Conservation (phyloP, 2,797 vertebrate species). For the Leptoclinus maculatus region DNA sequence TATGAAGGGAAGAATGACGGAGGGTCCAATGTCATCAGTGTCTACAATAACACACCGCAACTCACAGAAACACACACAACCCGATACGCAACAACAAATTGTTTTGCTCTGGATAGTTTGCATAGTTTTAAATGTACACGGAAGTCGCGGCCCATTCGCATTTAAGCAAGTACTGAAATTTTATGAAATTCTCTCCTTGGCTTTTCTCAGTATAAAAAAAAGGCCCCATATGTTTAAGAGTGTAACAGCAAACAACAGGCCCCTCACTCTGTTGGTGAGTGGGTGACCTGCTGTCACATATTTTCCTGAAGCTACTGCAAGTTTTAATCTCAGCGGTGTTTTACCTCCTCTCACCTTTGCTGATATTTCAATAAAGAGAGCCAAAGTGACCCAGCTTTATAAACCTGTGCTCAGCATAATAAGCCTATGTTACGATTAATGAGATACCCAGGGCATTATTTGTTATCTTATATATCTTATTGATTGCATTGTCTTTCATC, state of each 20-base stretch:
- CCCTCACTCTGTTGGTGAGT: constrained; percentile 34
- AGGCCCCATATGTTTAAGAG: background rate
- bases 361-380: constrained; percentile 82
- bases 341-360: constrained; percentile 75
- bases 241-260: constrained; percentile 42
- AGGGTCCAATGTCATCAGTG: constrained; percentile 79
- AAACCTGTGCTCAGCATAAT: constrained; percentile 85
- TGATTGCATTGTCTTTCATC: constrained; percentile 87
- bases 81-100: constrained; percentile 33
- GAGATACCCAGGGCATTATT: constrained; percentile 88
- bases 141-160: background rate
- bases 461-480: constrained; percentile 89
- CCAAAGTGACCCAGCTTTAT: constrained; percentile 84
- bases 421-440: constrained; percentile 84
- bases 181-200: background rate
- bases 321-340: constrained; percentile 67
- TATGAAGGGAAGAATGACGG: constrained; percentile 79
- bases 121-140: background rate
- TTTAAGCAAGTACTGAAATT: background rate
- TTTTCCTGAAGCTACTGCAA: constrained; percentile 70
- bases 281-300: constrained; percentile 63
- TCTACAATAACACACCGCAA: constrained; percentile 72
- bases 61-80: constrained; percentile 42
- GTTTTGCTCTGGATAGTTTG: constrained; percentile 10
- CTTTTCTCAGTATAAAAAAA: constrained; percentile 1